phyloP scores from a whole-genome alignment of 1,140 invertebrate species.

The Aphelinus certus region DNA sequence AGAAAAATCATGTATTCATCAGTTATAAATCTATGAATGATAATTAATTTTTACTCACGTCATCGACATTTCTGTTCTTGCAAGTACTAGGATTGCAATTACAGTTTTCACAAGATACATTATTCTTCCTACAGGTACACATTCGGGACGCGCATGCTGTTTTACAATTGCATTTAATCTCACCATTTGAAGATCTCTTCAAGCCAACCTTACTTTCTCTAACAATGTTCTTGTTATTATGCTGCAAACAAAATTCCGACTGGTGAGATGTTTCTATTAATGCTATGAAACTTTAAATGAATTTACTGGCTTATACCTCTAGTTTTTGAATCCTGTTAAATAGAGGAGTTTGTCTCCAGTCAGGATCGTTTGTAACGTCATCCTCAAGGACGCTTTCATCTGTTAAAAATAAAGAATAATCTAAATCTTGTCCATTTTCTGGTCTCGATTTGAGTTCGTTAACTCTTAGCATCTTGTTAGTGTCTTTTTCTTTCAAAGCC shows the following conservation, averaged over 20 bases:
- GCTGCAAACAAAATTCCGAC: conserved; percentile 41
- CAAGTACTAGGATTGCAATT: conserved; percentile 67
- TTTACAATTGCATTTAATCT: conserved; percentile 71
- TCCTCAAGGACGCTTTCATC: conserved; percentile 61
- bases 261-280: neutral
- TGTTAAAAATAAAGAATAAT: conserved; percentile 21
- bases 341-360: conserved; percentile 74
- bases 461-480: conserved; percentile 23
- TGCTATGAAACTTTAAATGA: neutral
- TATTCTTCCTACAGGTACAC: conserved; percentile 70
- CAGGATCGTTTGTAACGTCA: conserved; percentile 71
- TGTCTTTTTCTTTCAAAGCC: conserved; percentile 35
- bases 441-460: neutral
- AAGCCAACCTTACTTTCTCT: conserved; percentile 39
- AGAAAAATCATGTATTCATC: neutral
- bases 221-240: conserved; percentile 41
- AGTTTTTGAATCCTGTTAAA: conserved; percentile 54
- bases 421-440: conserved; percentile 12
- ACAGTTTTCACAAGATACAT: conserved; percentile 64
- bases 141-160: conserved; percentile 68
- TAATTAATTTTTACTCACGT: conserved; percentile 45
- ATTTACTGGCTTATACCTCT: conserved; percentile 41
- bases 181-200: conserved; percentile 67
- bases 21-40: no score
- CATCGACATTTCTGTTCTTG: conserved; percentile 58